phyloP scores from a whole-genome alignment of 2,888 invertebrate species.

The Aspidapion aeneum region DNA sequence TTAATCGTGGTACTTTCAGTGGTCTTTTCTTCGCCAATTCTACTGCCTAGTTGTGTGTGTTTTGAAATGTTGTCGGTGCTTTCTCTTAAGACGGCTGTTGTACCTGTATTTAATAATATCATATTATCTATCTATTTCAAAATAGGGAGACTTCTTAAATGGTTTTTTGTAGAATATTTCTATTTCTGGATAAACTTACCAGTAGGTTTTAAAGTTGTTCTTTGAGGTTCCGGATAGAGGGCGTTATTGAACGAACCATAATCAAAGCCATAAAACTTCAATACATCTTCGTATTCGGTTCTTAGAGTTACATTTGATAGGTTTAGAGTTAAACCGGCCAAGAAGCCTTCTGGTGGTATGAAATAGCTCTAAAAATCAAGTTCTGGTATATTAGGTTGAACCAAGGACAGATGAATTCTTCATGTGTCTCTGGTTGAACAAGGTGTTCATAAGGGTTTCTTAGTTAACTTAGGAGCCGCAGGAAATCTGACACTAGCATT shows the following conservation, averaged over 20 bases:
- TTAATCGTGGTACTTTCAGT: constrained; percentile 9
- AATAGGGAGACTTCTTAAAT: too few species aligned
- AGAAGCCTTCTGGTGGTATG: constrained; percentile 76
- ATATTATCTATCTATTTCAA: too few species aligned
- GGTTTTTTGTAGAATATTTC: too few species aligned
- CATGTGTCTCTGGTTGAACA: too few species aligned
- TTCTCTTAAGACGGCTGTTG: constrained; percentile 4
- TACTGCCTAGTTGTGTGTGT: constrained; percentile 1
- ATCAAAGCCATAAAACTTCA: constrained; percentile 80
- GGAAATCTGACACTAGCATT: too few species aligned
- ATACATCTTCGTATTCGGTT: constrained; percentile 66
- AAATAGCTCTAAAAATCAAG: constrained; percentile 72
- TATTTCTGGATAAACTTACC: constrained; percentile 1
- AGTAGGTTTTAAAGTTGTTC: constrained; percentile 29
- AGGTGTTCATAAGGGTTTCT: too few species aligned
- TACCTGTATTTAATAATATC: too few species aligned
- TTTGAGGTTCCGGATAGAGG: constrained; percentile 38
- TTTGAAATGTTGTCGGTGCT: constrained; percentile 13
- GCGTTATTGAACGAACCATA: constrained; percentile 52
- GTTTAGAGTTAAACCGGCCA: constrained; percentile 76
- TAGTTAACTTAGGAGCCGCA: too few species aligned
- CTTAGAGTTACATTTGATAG: constrained; percentile 73
- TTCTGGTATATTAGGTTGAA: too few species aligned
- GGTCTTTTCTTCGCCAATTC: constrained; percentile 16
- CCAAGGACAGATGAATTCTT: too few species aligned